Base-by-base conservation (phyloP, 2,888 invertebrate genomes). In the Lepidonotus clava region DNA sequence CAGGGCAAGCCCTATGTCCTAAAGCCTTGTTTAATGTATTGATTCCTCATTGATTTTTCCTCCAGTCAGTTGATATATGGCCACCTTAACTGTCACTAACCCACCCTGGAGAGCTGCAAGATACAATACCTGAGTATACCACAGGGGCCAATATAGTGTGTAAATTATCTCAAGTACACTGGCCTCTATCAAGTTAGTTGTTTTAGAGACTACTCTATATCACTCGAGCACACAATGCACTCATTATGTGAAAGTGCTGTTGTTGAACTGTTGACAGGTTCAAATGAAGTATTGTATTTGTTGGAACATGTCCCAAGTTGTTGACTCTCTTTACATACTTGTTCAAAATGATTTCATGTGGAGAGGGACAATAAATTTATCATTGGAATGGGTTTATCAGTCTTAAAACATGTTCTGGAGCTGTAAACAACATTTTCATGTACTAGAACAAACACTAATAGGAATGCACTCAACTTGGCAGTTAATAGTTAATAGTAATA, bases 191-290 rank as follows among this genome's bases (percentile, higher is more conserved):
- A 28, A 61, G 11, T 61, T 61, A 28, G 61, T 61, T 61, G 61
- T 61, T 61, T 61, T 61, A 61, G 61, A 61, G 61, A 4, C 61
- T 14, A 61, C 61, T 61, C 61, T 61, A 61, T 61, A 28, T 61
- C 61, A 61, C 61, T 61, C 61, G 11, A 61, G 28, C 28, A 61
- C 24, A 61, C 61, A 61, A 61, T 61, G 24, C 28, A 18, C 61
- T 61, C 61, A 28, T 28, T 61, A 2, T 24, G 24, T 24, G 24
- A 24, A 61, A 61, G 61, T 24, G 24, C 28, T 61, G 28, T 1
- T 61, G 24, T 2, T 61, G 28, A 61, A 32, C 11, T 61, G 24
- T 11, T 11, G 61, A 61, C 61, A 32, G 21, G 61, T 61, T 18
- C n/a, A 53, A 8, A n/a, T 46, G 46, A 24, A 11, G 61, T 28